phyloP scores from a whole-genome alignment of 2,113 vertebrate species.

The Phylloscopus trochiloides region DNA sequence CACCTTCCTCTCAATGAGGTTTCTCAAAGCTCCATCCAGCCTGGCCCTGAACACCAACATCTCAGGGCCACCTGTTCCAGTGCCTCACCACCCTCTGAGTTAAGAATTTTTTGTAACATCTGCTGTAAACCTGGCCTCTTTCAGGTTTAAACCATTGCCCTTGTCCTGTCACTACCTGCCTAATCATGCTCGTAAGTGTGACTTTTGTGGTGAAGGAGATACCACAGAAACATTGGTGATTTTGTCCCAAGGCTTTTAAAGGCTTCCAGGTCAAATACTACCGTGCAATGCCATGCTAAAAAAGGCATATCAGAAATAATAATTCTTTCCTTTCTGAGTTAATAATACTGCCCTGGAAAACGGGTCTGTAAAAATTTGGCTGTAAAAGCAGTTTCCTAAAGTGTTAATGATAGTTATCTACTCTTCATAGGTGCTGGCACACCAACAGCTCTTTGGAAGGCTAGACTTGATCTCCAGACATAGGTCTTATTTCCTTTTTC shows the following conservation, averaged over 20 bases:
- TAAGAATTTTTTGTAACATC: not conserved
- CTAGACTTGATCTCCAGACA: not conserved
- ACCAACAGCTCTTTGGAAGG: not conserved
- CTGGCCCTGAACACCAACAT: not conserved
- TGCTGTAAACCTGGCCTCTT: not conserved
- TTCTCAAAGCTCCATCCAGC: not conserved
- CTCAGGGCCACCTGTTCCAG: not conserved
- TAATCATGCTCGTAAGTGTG: not conserved
- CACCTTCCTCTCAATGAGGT: rapidly evolving
- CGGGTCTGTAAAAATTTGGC: not conserved
- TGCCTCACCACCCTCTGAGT: not conserved
- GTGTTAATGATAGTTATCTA: not conserved
- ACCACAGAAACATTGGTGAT: not conserved
- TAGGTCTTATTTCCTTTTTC: not conserved
- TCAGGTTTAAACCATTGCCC: not conserved
- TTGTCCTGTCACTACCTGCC: not conserved
- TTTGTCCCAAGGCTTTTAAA: not conserved
- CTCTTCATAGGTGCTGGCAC: not conserved
- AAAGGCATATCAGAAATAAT: not conserved
- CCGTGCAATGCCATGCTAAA: not conserved
- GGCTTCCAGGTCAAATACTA: not conserved
- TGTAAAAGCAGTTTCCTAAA: not conserved
- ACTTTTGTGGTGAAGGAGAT: not conserved
- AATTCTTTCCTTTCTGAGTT: not conserved
- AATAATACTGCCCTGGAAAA: not conserved